phyloP scores from a whole-genome alignment of 2,797 vertebrate genomes.

The Tympanoctomys barrerae region DNA sequence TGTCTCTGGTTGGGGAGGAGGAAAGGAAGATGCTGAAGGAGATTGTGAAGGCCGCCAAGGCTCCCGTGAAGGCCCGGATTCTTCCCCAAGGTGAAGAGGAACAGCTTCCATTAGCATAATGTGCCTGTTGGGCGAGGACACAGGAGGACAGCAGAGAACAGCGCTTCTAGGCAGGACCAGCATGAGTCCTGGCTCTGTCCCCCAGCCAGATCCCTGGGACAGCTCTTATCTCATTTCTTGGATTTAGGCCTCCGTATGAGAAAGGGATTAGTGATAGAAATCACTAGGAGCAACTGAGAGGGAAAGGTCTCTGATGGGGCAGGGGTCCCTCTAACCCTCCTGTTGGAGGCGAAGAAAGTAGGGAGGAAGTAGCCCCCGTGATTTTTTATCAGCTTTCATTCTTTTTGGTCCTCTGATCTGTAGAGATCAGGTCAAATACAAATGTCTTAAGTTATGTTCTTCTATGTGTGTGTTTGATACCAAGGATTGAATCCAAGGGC shows the following conservation, averaged over 20 bases:
- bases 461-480: neutral
- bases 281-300: neutral
- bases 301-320: neutral
- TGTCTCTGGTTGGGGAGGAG: slow-evolving; percentile 96
- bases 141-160: rapidly evolving
- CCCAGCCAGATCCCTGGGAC: neutral
- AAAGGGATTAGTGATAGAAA: neutral
- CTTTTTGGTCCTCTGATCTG: neutral
- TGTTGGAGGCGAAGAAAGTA: neutral
- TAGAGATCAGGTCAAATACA: neutral
- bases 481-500: neutral
- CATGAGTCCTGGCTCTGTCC: neutral
- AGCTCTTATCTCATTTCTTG: neutral
- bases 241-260: neutral
- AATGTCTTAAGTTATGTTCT: neutral
- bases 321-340: neutral
- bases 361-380: neutral
- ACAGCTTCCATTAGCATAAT: too few species aligned
- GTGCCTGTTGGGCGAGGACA: neutral
- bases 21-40: slow-evolving; percentile 98
- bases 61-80: slow-evolving; percentile 94
- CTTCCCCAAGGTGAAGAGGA: slow-evolving; percentile 92
- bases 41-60: slow-evolving; percentile 94
- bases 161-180: neutral
- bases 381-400: neutral